Evolutionary conservation across 2,797 vertebrate genomes (phyloP).

Genomic region (Peromyscus eremicus): DNA sequence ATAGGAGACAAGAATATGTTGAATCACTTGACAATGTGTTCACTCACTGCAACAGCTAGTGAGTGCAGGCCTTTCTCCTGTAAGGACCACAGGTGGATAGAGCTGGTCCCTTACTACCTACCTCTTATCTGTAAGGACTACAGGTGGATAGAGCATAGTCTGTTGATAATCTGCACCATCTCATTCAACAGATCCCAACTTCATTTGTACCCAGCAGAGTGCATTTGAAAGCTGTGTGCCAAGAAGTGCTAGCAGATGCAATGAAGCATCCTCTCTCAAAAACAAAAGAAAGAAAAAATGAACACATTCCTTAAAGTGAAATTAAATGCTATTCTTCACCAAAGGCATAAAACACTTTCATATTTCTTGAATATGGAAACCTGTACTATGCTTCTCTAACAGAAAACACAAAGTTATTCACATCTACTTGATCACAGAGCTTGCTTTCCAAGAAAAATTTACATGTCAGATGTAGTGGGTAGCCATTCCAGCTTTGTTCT

Average conservation of each 20-base stretch:
- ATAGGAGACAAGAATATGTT: not conserved
- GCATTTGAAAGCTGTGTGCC: not conserved
- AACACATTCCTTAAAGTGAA: not conserved
- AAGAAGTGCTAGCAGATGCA: not conserved
- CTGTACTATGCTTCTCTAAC: not conserved
- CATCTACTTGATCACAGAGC: not conserved
- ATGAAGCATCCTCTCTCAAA: not conserved
- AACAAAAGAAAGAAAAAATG: not conserved
- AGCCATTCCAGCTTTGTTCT: too few relatives aligned
- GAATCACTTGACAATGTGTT: not conserved
- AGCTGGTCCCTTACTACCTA: not conserved
- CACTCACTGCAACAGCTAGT: not conserved
- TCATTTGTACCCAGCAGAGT: not conserved
- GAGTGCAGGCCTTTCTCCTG: not conserved
- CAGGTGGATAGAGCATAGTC: not conserved
- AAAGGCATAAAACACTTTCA: not conserved
- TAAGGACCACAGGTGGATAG: not conserved
- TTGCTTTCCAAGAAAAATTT: constrained; percentile 32
- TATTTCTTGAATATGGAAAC: constrained; percentile 12
- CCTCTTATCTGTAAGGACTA: not conserved
- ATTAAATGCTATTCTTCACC: constrained; percentile 37
- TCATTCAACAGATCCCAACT: not conserved
- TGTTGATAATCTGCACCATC: not conserved
- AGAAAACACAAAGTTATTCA: not conserved
- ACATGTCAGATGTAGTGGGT: not conserved